Evolutionary conservation across 2,797 vertebrate genomes (phyloP).

Genomic region (Anomalospiza imberbis): DNA sequence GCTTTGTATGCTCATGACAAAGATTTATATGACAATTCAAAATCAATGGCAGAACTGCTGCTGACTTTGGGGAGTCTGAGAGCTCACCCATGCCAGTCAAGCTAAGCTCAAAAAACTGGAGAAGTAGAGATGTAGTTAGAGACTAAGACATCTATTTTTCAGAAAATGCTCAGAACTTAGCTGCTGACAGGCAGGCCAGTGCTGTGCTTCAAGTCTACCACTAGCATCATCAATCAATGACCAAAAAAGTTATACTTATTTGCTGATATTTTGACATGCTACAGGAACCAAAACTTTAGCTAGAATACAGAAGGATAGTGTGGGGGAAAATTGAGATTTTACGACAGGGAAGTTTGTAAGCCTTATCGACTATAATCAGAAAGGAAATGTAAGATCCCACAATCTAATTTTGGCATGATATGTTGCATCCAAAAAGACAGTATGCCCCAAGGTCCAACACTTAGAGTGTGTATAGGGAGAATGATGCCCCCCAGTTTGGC

Average conservation of each 20-base stretch:
- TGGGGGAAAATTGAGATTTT: neutral
- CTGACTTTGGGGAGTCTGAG: neutral
- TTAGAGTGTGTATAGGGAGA: neutral
- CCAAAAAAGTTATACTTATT: neutral
- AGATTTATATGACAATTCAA: conserved; percentile 9
- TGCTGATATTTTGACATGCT: neutral
- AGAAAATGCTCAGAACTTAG: neutral
- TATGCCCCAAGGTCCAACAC: neutral
- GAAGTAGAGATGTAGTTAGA: neutral
- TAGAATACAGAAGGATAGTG: neutral
- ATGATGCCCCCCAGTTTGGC: neutral
- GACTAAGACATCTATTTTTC: neutral
- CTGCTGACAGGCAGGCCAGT: neutral
- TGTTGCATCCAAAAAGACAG: neutral
- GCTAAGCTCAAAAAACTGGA: neutral
- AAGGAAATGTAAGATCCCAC: neutral
- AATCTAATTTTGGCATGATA: neutral
- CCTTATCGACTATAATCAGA: neutral
- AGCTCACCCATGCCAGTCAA: neutral
- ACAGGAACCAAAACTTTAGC: neutral
- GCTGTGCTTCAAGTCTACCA: neutral
- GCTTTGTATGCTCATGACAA: neutral
- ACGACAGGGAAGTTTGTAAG: neutral
- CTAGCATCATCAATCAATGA: neutral
- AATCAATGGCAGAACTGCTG: neutral